Base-by-base conservation (phyloP, 1,140 invertebrate genomes). In the Bombus turneri region DNA sequence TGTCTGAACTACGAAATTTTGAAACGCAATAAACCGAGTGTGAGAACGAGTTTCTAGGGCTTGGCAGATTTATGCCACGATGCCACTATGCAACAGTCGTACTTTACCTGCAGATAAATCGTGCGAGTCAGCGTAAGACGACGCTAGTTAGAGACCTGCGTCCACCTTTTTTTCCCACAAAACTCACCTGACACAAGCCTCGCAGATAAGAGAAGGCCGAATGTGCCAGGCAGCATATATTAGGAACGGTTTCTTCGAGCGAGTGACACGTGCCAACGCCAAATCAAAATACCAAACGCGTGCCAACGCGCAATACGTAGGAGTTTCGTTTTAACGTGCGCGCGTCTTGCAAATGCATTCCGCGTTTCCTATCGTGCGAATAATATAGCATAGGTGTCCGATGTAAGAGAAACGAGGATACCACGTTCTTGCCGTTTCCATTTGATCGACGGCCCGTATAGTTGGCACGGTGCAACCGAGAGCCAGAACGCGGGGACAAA, bases 141-240 rank as follows among this genome's bases (percentile, higher is more conserved):
- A 93, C 69, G 75, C 88, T 71, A 85, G 88, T 82, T 79, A 89
- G 92, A 91, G 92, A 94, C 91, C 89, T 86, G 86, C 79, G 89
- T 90, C 89, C 83, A 90, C 76, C 88, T 59, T 85, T 90, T 94
- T 94, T 94, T 95, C 94, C 94, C 94, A 95, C 94, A 95, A 94
- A 95, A 95, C 93, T 94, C 94, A 94, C 92, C 93, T 94, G 92
- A 94, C 94, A 93, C 86, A 88, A 59, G 87, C 74, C 82, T 53
- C 80, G 73, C 85, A 85, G 93, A 94, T 92, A 93, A 94, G 87
- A 82, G 76, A 88, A 85, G 69, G 69, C 71, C 68, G 88, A 92
- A 87, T 88, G 59, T 88, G 90, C 86, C 34, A 83, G 68, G 82
- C 80, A 31, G 85, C 87, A 77, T 34, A 76, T 66, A 72, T 77